These are phyloP conservation scores for Scartelaos histophorus DNA, from an alignment of 2,113 vertebrate genomes.

Conservation along the genomic window DNA sequence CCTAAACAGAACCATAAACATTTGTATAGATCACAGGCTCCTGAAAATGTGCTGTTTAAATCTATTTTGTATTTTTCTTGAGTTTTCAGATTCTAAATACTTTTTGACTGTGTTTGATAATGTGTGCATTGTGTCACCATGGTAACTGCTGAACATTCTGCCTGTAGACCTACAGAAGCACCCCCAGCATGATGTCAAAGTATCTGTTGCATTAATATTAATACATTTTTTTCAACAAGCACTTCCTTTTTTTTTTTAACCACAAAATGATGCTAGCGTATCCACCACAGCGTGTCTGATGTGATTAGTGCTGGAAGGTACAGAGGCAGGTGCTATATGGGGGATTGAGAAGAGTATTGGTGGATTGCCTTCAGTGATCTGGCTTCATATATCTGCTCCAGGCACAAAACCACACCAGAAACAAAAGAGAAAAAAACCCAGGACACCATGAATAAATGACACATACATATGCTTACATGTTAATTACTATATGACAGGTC, in stretches of 20 bases:
- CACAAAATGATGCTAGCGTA: not conserved
- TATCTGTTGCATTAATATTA: not conserved
- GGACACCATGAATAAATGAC: constrained; percentile 42
- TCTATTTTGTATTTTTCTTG: too few relatives aligned
- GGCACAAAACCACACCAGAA: constrained; percentile 22
- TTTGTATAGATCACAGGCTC: too few relatives aligned
- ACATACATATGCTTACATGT: constrained; percentile 6
- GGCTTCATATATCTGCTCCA: constrained; percentile 41
- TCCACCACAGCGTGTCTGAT: not conserved
- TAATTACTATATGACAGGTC: not conserved
- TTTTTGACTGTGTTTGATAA: too few relatives aligned
- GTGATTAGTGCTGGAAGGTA: not conserved
- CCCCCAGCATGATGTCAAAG: too few relatives aligned
- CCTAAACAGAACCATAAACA: too few relatives aligned
- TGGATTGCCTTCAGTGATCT: constrained; percentile 21
- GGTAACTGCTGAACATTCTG: too few relatives aligned
- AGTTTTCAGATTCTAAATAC: too few relatives aligned
- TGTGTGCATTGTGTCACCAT: too few relatives aligned
- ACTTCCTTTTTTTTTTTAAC: not conserved
- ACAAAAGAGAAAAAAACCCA: not conserved
- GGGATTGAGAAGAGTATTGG: constrained; percentile 13
- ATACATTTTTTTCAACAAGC: not conserved
- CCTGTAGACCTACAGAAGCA: too few relatives aligned
- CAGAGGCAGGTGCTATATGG: not conserved
- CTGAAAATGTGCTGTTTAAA: too few relatives aligned